phyloP scores from a whole-genome alignment of 2,888 invertebrate genomes.

The Rhabditoides inermis region DNA sequence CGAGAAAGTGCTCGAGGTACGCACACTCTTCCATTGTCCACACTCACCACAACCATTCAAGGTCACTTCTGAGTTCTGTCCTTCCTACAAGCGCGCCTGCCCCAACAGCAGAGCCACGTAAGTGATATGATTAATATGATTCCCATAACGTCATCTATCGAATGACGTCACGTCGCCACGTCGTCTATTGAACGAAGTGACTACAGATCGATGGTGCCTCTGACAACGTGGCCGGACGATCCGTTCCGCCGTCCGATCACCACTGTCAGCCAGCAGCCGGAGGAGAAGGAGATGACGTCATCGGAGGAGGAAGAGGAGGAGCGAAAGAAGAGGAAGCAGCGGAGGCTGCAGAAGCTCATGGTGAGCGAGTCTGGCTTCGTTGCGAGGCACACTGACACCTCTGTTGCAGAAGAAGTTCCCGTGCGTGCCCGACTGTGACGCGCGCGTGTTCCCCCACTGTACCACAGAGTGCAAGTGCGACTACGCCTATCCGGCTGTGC shows the following conservation, averaged over 20 bases:
- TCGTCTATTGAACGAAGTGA: too few relatives aligned
- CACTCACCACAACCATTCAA: too few relatives aligned
- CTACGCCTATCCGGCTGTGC: constrained; percentile 39
- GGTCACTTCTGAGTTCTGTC: too few relatives aligned
- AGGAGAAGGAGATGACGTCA: not conserved
- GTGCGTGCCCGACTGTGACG: constrained; percentile 42
- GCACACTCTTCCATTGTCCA: too few relatives aligned
- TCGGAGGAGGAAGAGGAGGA: not conserved
- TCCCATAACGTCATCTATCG: too few relatives aligned
- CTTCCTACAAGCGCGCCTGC: too few relatives aligned
- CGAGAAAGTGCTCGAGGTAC: too few relatives aligned
- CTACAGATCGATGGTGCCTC: constrained; percentile 7
- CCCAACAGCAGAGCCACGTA: too few relatives aligned
- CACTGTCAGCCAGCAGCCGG: constrained; percentile 2
- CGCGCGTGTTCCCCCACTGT: constrained; percentile 34
- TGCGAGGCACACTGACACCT: too few relatives aligned
- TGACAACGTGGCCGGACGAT: constrained; percentile 25
- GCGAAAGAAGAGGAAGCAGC: constrained; percentile 10
- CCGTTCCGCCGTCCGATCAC: constrained; percentile 18
- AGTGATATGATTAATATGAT: too few relatives aligned
- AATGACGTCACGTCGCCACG: too few relatives aligned
- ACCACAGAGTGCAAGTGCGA: constrained; percentile 46
- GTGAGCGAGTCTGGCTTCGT: too few relatives aligned
- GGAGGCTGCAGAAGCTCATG: constrained; percentile 16
- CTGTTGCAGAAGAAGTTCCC: constrained; percentile 37